Conservation (phyloP, 1,140 invertebrate species). For the Lepidotrigona ventralis region DNA sequence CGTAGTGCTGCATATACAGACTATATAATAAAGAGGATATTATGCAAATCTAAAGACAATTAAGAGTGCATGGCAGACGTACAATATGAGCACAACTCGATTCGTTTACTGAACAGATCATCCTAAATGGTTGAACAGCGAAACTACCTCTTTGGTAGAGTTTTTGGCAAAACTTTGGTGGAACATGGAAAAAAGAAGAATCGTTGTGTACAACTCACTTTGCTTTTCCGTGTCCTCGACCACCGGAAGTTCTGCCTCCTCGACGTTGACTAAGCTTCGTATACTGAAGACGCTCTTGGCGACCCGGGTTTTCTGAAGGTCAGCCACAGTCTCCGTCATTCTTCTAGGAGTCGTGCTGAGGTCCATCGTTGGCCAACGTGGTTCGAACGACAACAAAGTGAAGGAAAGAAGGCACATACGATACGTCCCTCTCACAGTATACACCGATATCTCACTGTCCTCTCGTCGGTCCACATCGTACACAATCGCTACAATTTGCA, state of each 20-base stretch:
- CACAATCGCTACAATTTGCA: not conserved
- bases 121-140: too few species aligned
- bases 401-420: constrained; percentile 4
- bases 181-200: not conserved
- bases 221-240: constrained; percentile 51
- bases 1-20: too few species aligned
- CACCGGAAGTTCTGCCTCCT: constrained; percentile 68
- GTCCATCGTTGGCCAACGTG: constrained; percentile 68
- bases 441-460: constrained; percentile 9
- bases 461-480: constrained; percentile 24
- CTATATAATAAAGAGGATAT: too few species aligned
- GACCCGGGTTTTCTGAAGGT: constrained; percentile 78
- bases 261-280: constrained; percentile 81
- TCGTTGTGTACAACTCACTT: constrained; percentile 55
- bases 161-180: too few species aligned
- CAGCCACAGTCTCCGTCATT: constrained; percentile 67
- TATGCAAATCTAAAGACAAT: too few species aligned
- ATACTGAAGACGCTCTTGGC: constrained; percentile 83
- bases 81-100: too few species aligned
- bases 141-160: too few species aligned
- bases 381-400: not conserved
- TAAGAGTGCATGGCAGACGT: too few species aligned
- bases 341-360: constrained; percentile 75
- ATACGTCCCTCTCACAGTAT: constrained; percentile 14
- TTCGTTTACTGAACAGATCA: too few species aligned